These are phyloP conservation scores for Myxocyprinus asiaticus DNA, from an alignment of 2,113 vertebrate genomes.

Conservation along the genomic window DNA sequence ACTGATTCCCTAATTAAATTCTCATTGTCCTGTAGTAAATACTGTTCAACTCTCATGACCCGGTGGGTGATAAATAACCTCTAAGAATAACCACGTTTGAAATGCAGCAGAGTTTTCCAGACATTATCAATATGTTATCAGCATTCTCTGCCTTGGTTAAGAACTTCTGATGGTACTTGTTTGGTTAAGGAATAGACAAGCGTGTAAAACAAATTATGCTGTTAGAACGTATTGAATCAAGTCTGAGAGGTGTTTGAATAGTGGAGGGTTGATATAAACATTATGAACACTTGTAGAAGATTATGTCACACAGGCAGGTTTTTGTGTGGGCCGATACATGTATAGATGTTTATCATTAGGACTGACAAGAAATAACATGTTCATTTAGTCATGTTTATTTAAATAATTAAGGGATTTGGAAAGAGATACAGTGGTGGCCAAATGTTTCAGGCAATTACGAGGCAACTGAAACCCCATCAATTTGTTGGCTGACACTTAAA, in stretches of 20 bases:
- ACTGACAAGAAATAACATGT: too few species aligned
- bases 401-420: too few species aligned
- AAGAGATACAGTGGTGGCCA: too few species aligned
- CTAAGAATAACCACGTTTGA: constrained; percentile 76
- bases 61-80: constrained; percentile 74
- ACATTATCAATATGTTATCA: constrained; percentile 73
- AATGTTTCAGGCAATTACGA: too few species aligned
- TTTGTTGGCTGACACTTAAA: too few species aligned
- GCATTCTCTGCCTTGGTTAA: constrained; percentile 54
- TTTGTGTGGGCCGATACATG: too few species aligned
- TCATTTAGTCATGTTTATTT: too few species aligned
- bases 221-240: not conserved
- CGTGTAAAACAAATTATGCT: not conserved
- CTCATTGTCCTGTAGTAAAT: constrained; percentile 73
- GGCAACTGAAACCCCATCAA: too few species aligned
- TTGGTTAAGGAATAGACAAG: constrained; percentile 41
- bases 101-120: constrained; percentile 74
- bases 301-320: too few species aligned
- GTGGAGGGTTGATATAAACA: not conserved
- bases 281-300: not conserved
- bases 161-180: constrained; percentile 53
- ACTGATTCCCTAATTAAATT: constrained; percentile 51
- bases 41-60: constrained; percentile 69
- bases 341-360: too few species aligned
- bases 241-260: not conserved